A percentile compares a stretch with the other conserved stretches of the same genome.
phyloP scores from a whole-genome alignment of 2,888 invertebrate genomes.

The Trichopoda pennipes region DNA sequence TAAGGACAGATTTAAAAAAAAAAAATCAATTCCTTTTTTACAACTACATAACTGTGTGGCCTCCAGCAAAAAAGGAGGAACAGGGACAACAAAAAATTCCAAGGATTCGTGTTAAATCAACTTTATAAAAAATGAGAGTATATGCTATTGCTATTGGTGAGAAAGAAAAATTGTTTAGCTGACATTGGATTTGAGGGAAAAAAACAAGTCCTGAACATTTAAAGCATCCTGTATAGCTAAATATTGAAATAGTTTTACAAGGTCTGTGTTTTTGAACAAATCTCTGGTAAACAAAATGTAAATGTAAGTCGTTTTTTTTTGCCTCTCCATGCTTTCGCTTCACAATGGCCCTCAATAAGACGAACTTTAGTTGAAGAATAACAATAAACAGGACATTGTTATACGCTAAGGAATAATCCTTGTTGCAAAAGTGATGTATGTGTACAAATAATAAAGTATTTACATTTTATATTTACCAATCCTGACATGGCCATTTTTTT shows the following conservation, averaged over 20 bases:
- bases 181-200: conserved; percentile 74
- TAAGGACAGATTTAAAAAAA: conserved; percentile 3
- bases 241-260: conserved; percentile 21
- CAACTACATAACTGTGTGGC: conserved; percentile 21
- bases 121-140: conserved; percentile 62
- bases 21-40: neutral
- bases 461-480: conserved; percentile 64
- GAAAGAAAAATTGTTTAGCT: conserved; percentile 74
- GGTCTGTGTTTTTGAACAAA: conserved; percentile 42
- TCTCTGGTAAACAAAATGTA: conserved; percentile 57
- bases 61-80: conserved; percentile 1
- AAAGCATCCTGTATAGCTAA: conserved; percentile 19
- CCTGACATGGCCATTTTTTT: conserved; percentile 23
- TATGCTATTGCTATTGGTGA: conserved; percentile 11
- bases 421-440: conserved; percentile 58
- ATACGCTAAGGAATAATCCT: conserved; percentile 62
- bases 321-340: neutral
- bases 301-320: conserved; percentile 50
- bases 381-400: conserved; percentile 57
- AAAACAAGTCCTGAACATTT: conserved; percentile 23
- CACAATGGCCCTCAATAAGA: conserved; percentile 61
- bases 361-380: conserved; percentile 21
- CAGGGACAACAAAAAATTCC: conserved; percentile 45
- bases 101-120: conserved; percentile 75
- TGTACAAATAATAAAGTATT: conserved; percentile 63